These are phyloP conservation scores for Sarcoramphus papa DNA, from an alignment of 2,797 vertebrate genomes.

Conservation along the genomic window DNA sequence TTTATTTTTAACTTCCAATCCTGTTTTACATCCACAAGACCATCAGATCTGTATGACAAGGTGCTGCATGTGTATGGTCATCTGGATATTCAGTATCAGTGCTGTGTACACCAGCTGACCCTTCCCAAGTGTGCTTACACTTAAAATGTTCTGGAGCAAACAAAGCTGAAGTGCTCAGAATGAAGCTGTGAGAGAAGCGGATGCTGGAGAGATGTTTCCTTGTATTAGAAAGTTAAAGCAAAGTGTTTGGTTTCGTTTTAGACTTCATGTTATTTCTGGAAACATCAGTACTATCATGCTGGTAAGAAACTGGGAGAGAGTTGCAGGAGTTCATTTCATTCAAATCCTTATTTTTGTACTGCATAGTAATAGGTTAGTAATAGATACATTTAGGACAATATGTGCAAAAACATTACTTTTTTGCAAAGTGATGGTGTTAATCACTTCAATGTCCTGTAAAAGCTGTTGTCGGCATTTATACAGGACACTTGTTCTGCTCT, in stretches of 20 bases:
- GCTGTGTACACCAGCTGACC: neutral
- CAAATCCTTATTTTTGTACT: neutral
- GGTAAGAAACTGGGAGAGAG: neutral
- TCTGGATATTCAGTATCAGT: neutral
- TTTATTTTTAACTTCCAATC: neutral
- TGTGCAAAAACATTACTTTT: neutral
- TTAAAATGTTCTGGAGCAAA: neutral
- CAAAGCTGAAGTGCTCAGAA: neutral
- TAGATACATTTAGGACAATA: neutral
- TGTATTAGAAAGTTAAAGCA: neutral
- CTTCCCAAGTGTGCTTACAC: neutral
- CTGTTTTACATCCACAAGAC: neutral
- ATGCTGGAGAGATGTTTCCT: neutral
- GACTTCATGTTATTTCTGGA: neutral
- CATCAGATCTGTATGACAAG: neutral
- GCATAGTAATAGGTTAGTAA: neutral
- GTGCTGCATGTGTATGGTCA: neutral
- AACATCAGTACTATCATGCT: neutral
- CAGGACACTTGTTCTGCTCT: neutral
- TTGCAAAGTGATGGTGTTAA: neutral
- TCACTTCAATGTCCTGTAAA: neutral
- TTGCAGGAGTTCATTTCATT: neutral
- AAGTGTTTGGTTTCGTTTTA: neutral
- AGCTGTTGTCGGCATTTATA: neutral
- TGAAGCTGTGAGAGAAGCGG: neutral